Conservation (phyloP, 2,797 vertebrate genomes). For the Lemur catta region DNA sequence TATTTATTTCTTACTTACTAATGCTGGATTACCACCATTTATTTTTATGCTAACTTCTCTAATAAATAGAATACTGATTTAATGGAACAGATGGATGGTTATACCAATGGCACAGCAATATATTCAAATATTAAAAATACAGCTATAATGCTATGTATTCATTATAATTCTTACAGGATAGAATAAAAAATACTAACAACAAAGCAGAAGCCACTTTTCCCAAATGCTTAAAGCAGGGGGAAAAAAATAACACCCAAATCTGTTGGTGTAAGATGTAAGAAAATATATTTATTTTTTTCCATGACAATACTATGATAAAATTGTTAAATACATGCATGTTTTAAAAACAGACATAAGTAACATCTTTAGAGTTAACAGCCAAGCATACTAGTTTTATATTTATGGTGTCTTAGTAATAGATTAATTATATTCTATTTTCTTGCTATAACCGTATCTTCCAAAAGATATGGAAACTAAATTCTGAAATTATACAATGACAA, state of each 20-base stretch:
- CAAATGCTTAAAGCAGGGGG: not conserved
- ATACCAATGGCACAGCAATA: not conserved
- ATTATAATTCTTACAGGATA: not conserved
- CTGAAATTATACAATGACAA: constrained; percentile 78
- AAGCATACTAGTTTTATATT: constrained; percentile 82
- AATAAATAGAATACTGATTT: not conserved
- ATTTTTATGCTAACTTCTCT: not conserved
- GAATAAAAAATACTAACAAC: not conserved
- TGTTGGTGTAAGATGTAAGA: constrained; percentile 82
- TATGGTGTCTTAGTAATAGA: constrained; percentile 78
- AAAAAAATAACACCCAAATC: constrained; percentile 57
- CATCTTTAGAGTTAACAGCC: constrained; percentile 81
- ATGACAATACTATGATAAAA: constrained; percentile 85
- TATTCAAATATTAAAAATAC: not conserved
- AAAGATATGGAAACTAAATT: constrained; percentile 72
- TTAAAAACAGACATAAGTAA: constrained; percentile 82
- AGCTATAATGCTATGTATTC: not conserved
- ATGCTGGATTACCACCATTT: not conserved
- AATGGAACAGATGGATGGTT: not conserved
- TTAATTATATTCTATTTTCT: constrained; percentile 76
- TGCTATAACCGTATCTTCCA: constrained; percentile 72
- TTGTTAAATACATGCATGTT: constrained; percentile 86
- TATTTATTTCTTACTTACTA: not conserved
- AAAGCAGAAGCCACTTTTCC: not conserved
- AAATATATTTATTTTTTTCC: constrained; percentile 89